Evolutionary conservation across 2,797 vertebrate species (phyloP).

Genomic region (Periophthalmus magnuspinnatus): DNA sequence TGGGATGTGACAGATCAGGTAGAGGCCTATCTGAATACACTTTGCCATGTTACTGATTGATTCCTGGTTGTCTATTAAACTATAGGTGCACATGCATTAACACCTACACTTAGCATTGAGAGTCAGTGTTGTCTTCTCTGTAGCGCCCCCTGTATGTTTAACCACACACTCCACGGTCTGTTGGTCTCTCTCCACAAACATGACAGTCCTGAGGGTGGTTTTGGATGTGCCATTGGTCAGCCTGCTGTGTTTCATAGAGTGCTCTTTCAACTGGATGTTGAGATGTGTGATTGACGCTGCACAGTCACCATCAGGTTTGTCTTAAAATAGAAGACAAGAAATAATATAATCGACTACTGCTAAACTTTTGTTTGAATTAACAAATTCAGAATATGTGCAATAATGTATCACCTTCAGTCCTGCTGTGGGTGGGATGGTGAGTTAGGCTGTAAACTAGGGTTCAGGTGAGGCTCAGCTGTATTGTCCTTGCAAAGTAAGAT

Average conservation of each 20-base stretch:
- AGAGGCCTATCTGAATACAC: too few relatives aligned
- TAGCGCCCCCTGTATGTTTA: neutral
- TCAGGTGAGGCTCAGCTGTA: too few relatives aligned
- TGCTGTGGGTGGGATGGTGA: too few relatives aligned
- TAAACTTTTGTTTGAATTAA: neutral
- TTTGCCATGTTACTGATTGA: too few relatives aligned
- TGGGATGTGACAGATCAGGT: too few relatives aligned
- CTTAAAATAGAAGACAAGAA: constrained; percentile 20
- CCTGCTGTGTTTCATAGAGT: accelerated
- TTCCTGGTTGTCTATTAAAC: too few relatives aligned
- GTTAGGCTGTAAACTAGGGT: too few relatives aligned
- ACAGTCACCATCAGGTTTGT: constrained; percentile 24
- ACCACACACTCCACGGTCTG: constrained; percentile 42
- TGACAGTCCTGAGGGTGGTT: constrained; percentile 21
- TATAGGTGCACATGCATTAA: neutral
- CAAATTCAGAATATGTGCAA: neutral
- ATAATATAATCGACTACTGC: neutral
- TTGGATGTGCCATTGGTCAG: neutral
- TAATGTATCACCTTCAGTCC: too few relatives aligned
- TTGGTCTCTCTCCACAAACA: constrained; percentile 23
- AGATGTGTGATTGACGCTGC: constrained; percentile 49
- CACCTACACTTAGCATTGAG: constrained; percentile 39
- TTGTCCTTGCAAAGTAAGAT: too few relatives aligned
- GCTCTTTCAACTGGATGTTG: neutral
- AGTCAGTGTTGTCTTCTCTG: neutral